Evolutionary conservation across 2,113 vertebrate species (phyloP).

Genomic region (Phaethon lepturus): DNA sequence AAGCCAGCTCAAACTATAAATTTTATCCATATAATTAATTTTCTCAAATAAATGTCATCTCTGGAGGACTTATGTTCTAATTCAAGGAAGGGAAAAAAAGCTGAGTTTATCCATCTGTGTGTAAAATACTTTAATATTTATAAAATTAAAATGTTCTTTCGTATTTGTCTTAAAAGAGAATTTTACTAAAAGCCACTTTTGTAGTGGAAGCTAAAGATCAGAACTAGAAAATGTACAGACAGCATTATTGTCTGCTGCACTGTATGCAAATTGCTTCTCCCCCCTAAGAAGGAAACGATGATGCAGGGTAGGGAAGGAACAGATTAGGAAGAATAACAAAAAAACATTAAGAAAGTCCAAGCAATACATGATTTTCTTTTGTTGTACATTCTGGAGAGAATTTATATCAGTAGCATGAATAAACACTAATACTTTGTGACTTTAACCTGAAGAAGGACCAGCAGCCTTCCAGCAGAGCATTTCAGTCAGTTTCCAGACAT

Average conservation of each 20-base stretch:
- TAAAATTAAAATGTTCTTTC: neutral
- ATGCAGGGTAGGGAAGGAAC: neutral
- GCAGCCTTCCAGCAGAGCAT: neutral
- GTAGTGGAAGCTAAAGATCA: neutral
- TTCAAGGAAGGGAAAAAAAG: neutral
- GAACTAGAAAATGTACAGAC: neutral
- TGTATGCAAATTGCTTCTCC: neutral
- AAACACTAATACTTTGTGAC: neutral
- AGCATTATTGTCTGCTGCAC: neutral
- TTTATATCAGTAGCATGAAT: neutral
- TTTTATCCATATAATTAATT: neutral
- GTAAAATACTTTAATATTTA: neutral
- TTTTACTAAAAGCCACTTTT: neutral
- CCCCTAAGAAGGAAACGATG: fast-evolving
- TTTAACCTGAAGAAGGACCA: neutral
- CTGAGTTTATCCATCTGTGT: neutral
- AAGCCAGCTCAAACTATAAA: neutral
- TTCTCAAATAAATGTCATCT: neutral
- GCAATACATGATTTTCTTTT: fast-evolving
- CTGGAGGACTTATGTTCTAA: neutral
- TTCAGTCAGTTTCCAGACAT: neutral
- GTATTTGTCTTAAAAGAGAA: neutral
- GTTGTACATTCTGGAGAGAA: neutral
- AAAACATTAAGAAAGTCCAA: neutral
- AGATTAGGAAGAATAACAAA: neutral